phyloP scores from a whole-genome alignment of 2,888 invertebrate species.

The Idaea aversata region DNA sequence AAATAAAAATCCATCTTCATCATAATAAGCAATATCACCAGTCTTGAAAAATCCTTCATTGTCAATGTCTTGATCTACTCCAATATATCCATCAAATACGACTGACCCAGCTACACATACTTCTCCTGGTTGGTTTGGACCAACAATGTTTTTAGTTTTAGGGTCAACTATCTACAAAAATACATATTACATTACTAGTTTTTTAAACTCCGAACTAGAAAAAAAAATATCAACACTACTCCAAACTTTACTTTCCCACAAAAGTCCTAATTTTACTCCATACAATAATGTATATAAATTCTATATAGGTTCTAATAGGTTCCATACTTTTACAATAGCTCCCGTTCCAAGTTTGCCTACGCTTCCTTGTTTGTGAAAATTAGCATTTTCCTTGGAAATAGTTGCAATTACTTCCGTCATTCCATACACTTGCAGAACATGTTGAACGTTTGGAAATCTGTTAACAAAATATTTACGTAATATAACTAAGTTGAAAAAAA shows the following conservation, averaged over 20 bases:
- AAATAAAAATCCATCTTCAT: slow-evolving; percentile 44
- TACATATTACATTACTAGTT: not conserved
- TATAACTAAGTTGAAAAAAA: not conserved
- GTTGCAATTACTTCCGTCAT: slow-evolving; percentile 31
- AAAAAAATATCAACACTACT: too few relatives aligned
- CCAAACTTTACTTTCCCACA: too few relatives aligned
- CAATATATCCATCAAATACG: slow-evolving; percentile 88
- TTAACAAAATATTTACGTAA: not conserved
- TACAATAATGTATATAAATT: too few relatives aligned
- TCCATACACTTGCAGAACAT: slow-evolving; percentile 35
- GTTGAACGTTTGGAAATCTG: slow-evolving; percentile 30
- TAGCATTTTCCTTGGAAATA: slow-evolving; percentile 19
- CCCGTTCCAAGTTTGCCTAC: slow-evolving; percentile 28
- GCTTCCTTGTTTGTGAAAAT: slow-evolving; percentile 28
- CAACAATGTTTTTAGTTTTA: slow-evolving; percentile 80
- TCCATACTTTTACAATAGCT: slow-evolving; percentile 26
- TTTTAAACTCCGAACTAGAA: not conserved
- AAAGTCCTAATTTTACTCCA: too few relatives aligned
- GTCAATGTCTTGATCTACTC: slow-evolving; percentile 69
- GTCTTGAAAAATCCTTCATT: slow-evolving; percentile 88
- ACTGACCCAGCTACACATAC: slow-evolving; percentile 87
- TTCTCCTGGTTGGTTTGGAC: slow-evolving; percentile 85
- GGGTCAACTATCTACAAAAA: slow-evolving; percentile 67
- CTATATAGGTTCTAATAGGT: not conserved
- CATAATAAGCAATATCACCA: slow-evolving; percentile 53